Conservation (phyloP, 1,140 invertebrate species). For the Kradibia gibbosae region DNA sequence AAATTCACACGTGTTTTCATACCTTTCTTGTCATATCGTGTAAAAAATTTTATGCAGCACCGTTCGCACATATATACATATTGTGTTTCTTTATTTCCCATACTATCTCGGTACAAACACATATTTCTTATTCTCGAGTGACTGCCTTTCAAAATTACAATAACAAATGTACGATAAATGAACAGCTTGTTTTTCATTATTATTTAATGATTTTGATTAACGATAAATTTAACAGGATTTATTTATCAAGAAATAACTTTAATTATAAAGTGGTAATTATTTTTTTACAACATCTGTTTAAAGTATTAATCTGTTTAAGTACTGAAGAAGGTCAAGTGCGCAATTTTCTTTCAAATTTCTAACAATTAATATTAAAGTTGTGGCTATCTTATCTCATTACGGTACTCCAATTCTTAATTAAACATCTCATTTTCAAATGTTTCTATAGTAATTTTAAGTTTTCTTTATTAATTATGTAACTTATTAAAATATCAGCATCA, state of each 20-base stretch:
- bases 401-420: no score
- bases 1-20: background rate
- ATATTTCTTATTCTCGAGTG: background rate
- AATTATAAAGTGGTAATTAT: background rate
- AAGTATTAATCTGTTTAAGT: no score
- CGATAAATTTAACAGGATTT: background rate
- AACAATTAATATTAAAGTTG: no score
- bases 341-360: no score
- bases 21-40: background rate
- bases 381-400: no score
- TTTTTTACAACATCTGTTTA: background rate
- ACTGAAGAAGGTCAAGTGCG: no score
- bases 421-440: no score
- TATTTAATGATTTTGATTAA: background rate
- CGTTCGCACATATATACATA: background rate
- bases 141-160: background rate
- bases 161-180: background rate
- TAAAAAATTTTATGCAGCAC: background rate
- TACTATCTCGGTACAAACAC: background rate
- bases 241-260: background rate
- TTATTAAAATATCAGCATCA: no score
- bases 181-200: background rate
- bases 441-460: no score
- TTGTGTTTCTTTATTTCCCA: background rate
- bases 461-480: no score